Conservation (phyloP, 1,140 invertebrate species). For the Agrilus planipennis region DNA sequence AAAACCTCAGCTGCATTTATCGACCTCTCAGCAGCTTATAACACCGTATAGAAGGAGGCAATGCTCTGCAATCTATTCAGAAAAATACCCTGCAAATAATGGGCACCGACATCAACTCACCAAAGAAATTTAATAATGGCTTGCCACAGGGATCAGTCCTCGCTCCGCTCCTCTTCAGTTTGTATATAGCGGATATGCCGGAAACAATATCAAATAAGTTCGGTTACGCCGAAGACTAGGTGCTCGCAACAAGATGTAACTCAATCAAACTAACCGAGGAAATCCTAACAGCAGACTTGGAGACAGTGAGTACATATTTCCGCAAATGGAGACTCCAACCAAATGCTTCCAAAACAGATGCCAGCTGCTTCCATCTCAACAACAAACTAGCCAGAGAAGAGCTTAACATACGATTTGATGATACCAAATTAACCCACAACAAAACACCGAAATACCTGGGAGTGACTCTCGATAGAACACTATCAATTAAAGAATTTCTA, state of each 20-base stretch:
- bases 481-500: too few relatives aligned
- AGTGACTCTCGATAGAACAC: too few relatives aligned
- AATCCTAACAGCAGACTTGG: background rate
- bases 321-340: background rate
- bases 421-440: too few relatives aligned
- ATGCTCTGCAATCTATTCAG: background rate
- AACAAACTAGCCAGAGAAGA: too few relatives aligned
- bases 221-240: constrained; percentile 1
- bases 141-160: constrained; percentile 5
- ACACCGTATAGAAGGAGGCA: constrained; percentile 13
- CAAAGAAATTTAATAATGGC: constrained; percentile 4
- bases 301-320: background rate
- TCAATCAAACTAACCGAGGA: background rate
- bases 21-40: constrained; percentile 10
- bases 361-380: background rate
- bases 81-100: background rate
- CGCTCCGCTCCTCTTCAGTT: constrained; percentile 2
- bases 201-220: constrained; percentile 2
- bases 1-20: constrained; percentile 5
- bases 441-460: too few relatives aligned
- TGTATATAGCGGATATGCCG: constrained; percentile 2
- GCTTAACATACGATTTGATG: too few relatives aligned
- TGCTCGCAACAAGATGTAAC: background rate
- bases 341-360: background rate
- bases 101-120: background rate